Evolutionary conservation across 53 echinoderm and acorn worm genomes (phyloP).

Genomic region (Luidia sarsii): DNA sequence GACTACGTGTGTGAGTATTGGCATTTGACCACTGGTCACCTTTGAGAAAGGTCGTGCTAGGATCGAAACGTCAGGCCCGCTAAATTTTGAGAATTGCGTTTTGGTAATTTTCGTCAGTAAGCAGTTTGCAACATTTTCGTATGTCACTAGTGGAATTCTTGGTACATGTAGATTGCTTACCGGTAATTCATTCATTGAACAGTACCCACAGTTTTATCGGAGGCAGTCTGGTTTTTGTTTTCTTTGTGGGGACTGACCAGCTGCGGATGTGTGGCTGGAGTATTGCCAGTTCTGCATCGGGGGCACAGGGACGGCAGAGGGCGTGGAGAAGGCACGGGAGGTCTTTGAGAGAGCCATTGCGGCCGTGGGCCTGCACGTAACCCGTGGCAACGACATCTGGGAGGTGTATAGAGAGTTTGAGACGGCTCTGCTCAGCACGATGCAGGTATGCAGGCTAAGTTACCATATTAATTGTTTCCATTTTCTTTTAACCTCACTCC

Average conservation of each 20-base stretch:
- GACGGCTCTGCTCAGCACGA: slow-evolving; percentile 70
- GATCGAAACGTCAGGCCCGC: too few species aligned
- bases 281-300: slow-evolving; percentile 84
- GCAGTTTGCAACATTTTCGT: too few species aligned
- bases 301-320: slow-evolving; percentile 67
- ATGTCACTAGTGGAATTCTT: too few species aligned
- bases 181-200: too few species aligned
- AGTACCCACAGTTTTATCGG: too few species aligned
- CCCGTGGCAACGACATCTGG: slow-evolving; percentile 79
- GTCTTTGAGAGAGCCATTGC: slow-evolving; percentile 87
- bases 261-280: slow-evolving; percentile 76
- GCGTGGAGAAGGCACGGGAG: slow-evolving; percentile 56
- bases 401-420: slow-evolving; percentile 98
- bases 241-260: slow-evolving; percentile 22
- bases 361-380: slow-evolving; percentile 79
- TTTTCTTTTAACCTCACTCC: too few species aligned
- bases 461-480: too few species aligned
- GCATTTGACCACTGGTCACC: too few species aligned
- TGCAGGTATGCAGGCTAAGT: slow-evolving; percentile 89
- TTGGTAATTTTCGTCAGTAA: too few species aligned
- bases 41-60: too few species aligned
- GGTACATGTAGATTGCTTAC: too few species aligned
- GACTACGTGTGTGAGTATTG: slow-evolving; percentile 85
- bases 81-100: too few species aligned
- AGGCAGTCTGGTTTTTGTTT: background rate